Percentiles rank a stretch among this genome's conserved stretches.
phyloP scores from a whole-genome alignment of 2,888 invertebrate genomes.

The Poecilus cupreus region DNA sequence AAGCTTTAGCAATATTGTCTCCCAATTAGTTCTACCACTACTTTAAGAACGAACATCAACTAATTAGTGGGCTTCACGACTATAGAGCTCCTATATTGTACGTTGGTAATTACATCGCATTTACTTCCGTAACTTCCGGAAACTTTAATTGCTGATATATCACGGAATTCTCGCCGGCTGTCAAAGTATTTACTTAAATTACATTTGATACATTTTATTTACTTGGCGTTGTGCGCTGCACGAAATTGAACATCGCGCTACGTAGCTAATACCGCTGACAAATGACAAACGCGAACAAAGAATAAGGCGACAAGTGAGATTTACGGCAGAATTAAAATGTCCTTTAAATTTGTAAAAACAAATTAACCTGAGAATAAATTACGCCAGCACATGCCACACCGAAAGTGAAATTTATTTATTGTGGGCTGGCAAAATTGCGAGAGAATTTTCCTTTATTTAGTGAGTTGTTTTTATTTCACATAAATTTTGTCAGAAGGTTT shows the following conservation, averaged over 20 bases:
- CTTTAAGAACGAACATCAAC: too few species aligned
- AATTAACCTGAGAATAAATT: slow-evolving; percentile 14
- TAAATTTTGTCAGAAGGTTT: not conserved
- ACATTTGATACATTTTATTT: slow-evolving; percentile 8
- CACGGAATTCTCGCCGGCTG: not conserved
- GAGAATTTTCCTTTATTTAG: not conserved
- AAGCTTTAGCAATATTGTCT: too few species aligned
- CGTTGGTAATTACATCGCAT: not conserved
- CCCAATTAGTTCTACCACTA: too few species aligned
- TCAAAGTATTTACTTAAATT: not conserved
- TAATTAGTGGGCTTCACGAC: too few species aligned
- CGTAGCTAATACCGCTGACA: slow-evolving; percentile 19
- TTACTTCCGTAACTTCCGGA: not conserved
- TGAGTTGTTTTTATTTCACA: too few species aligned
- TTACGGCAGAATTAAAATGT: slow-evolving; percentile 10
- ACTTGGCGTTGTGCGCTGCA: not conserved
- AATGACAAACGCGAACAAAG: slow-evolving; percentile 16
- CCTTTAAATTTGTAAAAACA: slow-evolving; percentile 23
- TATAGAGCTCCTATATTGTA: not conserved
- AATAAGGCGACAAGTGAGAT: slow-evolving; percentile 18
- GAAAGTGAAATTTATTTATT: not conserved
- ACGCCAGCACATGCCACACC: not conserved
- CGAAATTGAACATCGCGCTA: slow-evolving; percentile 6
- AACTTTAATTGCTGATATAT: slow-evolving; percentile 18
- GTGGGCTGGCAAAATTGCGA: not conserved